A percentile compares a stretch with the other conserved stretches of the same genome.
These are phyloP conservation scores for Drosophila anceps DNA, from an alignment of 2,888 invertebrate genomes.

Conservation along the genomic window DNA sequence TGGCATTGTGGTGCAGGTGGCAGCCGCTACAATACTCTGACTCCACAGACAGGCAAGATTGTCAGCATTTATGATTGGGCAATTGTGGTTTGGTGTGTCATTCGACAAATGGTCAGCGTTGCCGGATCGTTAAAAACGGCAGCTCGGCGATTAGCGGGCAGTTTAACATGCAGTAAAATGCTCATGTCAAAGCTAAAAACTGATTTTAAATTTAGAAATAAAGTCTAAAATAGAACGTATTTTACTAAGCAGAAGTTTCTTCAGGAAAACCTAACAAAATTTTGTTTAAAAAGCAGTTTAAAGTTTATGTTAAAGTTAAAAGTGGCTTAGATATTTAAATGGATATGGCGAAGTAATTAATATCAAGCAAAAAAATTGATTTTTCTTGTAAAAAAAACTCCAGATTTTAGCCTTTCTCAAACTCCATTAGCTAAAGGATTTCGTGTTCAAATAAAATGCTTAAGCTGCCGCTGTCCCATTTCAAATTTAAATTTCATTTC, in stretches of 20 bases:
- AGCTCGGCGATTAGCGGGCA: background rate
- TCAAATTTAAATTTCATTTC: background rate
- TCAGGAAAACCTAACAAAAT: background rate
- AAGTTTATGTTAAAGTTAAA: background rate
- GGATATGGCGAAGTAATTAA: background rate
- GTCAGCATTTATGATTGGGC: slow-evolving; percentile 63
- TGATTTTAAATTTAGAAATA: background rate
- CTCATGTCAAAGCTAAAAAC: background rate
- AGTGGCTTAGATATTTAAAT: background rate
- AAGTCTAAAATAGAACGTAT: background rate
- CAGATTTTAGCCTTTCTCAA: background rate
- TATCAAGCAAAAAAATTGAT: background rate
- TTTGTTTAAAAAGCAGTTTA: background rate
- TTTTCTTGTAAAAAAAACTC: background rate
- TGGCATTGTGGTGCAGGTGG: slow-evolving; percentile 23
- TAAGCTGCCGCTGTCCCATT: background rate
- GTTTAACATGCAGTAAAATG: background rate
- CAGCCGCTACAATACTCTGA: background rate
- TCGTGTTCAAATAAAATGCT: background rate
- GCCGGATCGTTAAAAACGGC: slow-evolving; percentile 18
- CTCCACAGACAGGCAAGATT: slow-evolving; percentile 38
- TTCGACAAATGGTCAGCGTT: slow-evolving; percentile 11
- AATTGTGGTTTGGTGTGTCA: slow-evolving; percentile 38
- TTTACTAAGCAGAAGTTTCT: background rate
- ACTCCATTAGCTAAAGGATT: background rate